These are phyloP conservation scores for Falco berigora DNA, from an alignment of 2,797 vertebrate genomes.

Conservation along the genomic window DNA sequence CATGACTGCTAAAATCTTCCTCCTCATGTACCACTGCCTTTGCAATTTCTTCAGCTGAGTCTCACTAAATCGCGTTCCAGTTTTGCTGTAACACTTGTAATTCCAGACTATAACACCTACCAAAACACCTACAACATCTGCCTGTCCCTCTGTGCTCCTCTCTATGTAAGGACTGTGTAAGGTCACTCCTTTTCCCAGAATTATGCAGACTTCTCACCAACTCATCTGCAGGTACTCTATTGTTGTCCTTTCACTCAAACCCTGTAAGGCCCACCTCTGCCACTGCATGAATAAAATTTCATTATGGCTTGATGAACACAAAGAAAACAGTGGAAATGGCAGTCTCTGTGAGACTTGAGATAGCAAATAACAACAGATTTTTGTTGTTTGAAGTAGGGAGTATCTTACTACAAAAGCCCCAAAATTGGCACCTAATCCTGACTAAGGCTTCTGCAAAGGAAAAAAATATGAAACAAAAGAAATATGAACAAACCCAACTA, in stretches of 20 bases:
- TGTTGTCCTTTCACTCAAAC: not conserved
- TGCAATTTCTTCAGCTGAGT: not conserved
- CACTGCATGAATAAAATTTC: not conserved
- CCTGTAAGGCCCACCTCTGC: not conserved
- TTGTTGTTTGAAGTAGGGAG: not conserved
- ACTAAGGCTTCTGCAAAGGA: not conserved
- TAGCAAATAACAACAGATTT: not conserved
- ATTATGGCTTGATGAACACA: not conserved
- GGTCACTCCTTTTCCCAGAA: not conserved
- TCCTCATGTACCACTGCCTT: not conserved
- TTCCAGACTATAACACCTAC: not conserved
- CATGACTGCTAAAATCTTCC: not conserved
- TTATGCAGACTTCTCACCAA: not conserved
- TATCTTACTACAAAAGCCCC: not conserved
- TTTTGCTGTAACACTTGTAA: not conserved
- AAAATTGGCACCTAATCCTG: not conserved
- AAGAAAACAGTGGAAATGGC: not conserved
- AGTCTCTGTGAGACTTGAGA: not conserved
- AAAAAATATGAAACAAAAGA: not conserved
- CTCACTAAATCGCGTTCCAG: not conserved
- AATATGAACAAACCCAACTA: not conserved
- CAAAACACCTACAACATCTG: not conserved
- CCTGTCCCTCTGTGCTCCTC: not conserved
- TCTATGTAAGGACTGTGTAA: not conserved
- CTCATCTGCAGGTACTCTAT: not conserved